Percentiles rank a stretch among this genome's conserved stretches.
These are phyloP conservation scores for Psilanteris sp. DNA, from an alignment of 1,140 invertebrate species.

Conservation along the genomic window DNA sequence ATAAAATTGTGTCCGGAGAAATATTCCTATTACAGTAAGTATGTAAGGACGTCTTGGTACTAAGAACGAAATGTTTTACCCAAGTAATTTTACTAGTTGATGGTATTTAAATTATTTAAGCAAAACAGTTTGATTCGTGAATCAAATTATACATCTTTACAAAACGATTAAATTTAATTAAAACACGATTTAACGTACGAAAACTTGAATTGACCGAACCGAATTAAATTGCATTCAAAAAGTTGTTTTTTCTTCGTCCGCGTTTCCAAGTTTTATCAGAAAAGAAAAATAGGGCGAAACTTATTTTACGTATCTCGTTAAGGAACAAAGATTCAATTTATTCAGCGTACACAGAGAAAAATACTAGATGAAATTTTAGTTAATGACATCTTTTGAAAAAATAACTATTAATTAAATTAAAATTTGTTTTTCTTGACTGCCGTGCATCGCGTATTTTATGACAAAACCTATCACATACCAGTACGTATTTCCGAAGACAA, in stretches of 20 bases:
- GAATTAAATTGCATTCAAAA: constrained; percentile 19
- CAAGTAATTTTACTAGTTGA: constrained; percentile 5
- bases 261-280: constrained; percentile 1
- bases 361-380: too few relatives aligned
- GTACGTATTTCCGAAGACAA: too few relatives aligned
- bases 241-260: not conserved
- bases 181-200: constrained; percentile 16
- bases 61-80: constrained; percentile 18
- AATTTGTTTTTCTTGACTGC: too few relatives aligned
- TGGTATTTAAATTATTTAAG: constrained; percentile 42
- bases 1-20: too few relatives aligned
- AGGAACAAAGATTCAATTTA: constrained; percentile 12
- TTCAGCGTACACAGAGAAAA: not conserved
- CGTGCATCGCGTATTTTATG: too few relatives aligned
- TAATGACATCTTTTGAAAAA: too few relatives aligned
- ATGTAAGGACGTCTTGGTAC: constrained; percentile 24
- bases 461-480: too few relatives aligned
- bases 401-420: too few relatives aligned
- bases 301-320: constrained; percentile 1
- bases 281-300: not conserved
- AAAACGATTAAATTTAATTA: constrained; percentile 41
- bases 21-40: constrained; percentile 5
- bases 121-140: constrained; percentile 41
- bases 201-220: constrained; percentile 24
- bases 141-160: constrained; percentile 35